Evolutionary conservation across 2,113 vertebrate genomes (phyloP).

Genomic region (Phalacrocorax aristotelis): DNA sequence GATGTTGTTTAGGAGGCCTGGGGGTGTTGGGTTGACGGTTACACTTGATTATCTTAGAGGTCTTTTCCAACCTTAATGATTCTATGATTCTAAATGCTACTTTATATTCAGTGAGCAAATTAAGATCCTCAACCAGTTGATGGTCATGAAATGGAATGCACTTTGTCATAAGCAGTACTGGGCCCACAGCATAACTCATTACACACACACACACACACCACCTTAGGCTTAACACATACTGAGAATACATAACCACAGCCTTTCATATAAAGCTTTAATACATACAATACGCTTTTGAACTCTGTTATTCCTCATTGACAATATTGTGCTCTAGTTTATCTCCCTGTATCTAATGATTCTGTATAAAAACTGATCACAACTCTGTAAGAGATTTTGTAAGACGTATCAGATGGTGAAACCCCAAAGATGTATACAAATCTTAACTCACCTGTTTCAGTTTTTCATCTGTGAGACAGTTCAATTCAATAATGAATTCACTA

Average conservation of each 20-base stretch:
- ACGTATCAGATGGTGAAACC: neutral
- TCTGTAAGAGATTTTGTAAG: neutral
- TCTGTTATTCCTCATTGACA: neutral
- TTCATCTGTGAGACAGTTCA: slow-evolving; percentile 98
- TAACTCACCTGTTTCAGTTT: slow-evolving; percentile 94
- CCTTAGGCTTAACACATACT: neutral
- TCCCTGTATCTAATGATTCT: neutral
- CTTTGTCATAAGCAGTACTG: neutral
- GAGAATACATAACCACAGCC: neutral
- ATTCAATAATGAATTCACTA: slow-evolving; percentile 99
- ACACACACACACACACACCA: neutral
- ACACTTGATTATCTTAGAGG: no score
- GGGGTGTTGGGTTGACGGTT: no score
- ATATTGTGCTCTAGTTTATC: neutral
- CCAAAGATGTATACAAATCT: neutral
- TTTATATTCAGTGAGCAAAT: neutral
- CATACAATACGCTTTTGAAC: neutral
- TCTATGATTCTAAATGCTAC: neutral
- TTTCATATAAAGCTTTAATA: neutral
- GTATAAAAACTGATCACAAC: neutral
- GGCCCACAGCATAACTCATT: neutral
- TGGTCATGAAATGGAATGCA: neutral
- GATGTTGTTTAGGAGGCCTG: no score
- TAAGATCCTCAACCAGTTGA: neutral
- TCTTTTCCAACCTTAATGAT: no score